Percentiles rank a stretch among this genome's conserved stretches.
Conservation (phyloP, 2,888 invertebrate genomes). For the Erebia aethiops region DNA sequence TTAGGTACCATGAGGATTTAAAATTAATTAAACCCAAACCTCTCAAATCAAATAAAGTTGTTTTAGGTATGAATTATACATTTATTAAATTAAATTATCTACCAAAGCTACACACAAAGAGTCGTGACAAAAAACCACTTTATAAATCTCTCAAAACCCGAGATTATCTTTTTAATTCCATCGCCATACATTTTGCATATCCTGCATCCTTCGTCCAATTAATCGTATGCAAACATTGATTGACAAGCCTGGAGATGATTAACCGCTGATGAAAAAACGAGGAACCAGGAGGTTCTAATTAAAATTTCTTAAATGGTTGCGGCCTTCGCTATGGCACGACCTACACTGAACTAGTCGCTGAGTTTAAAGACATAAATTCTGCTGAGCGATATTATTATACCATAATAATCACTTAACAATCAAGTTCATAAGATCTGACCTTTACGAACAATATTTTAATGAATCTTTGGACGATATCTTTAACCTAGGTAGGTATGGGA, state of each 20-base stretch:
- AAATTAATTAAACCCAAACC: neutral
- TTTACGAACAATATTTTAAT: no score
- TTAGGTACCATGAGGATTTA: no score
- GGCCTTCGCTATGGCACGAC: constrained; percentile 63
- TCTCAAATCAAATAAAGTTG: neutral
- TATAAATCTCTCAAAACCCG: neutral
- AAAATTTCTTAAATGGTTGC: constrained; percentile 45
- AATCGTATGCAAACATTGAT: constrained; percentile 20
- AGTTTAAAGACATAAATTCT: neutral
- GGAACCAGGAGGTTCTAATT: constrained; percentile 50
- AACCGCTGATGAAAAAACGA: constrained; percentile 40
- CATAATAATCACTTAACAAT: no score
- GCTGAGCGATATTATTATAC: neutral
- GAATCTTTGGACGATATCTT: no score
- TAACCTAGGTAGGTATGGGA: no score
- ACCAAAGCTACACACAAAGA: constrained; percentile 5
- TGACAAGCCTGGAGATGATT: constrained; percentile 33
- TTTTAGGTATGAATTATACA: neutral
- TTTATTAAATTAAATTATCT: constrained; percentile 2
- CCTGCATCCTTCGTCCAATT: constrained; percentile 18
- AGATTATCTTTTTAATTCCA: constrained; percentile 18
- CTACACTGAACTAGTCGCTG: constrained; percentile 43
- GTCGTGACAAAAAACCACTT: constrained; percentile 4
- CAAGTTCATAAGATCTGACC: no score
- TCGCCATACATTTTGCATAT: constrained; percentile 18